A percentile compares a stretch with the other conserved stretches of the same genome.
These are phyloP conservation scores for Tachina lurida DNA, from an alignment of 2,888 invertebrate genomes.

Conservation along the genomic window DNA sequence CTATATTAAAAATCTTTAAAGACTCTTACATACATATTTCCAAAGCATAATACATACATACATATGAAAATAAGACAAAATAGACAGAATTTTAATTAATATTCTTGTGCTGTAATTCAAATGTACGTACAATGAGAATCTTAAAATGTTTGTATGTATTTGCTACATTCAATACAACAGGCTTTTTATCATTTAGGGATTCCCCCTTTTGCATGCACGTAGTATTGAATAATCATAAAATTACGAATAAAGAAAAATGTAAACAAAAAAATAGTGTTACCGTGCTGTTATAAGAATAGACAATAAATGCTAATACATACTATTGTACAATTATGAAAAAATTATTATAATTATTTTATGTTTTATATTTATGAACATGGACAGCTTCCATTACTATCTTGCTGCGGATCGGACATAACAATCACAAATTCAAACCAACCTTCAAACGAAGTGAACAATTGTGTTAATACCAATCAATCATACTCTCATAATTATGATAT, in stretches of 20 bases:
- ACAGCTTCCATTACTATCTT: slow-evolving; percentile 28
- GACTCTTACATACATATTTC: slow-evolving; percentile 20
- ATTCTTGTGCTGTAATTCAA: slow-evolving; percentile 26
- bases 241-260: slow-evolving; percentile 23
- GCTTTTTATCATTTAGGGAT: slow-evolving; percentile 18
- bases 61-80: slow-evolving; percentile 31
- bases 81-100: slow-evolving; percentile 26
- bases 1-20: slow-evolving; percentile 18
- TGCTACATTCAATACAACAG: slow-evolving; percentile 18
- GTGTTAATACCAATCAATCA: slow-evolving; percentile 31
- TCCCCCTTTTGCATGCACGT: slow-evolving; percentile 25
- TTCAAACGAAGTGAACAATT: slow-evolving; percentile 27
- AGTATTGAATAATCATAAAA: slow-evolving; percentile 25
- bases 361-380: slow-evolving; percentile 32
- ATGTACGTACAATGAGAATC: no score
- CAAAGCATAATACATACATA: slow-evolving; percentile 26
- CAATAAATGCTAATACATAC: slow-evolving; percentile 39
- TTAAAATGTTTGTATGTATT: slow-evolving; percentile 24
- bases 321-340: slow-evolving; percentile 20
- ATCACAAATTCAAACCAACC: slow-evolving; percentile 26
- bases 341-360: slow-evolving; percentile 9
- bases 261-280: background rate
- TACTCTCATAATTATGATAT: slow-evolving; percentile 35
- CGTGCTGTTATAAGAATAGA: slow-evolving; percentile 34
- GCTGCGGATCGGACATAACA: slow-evolving; percentile 40